Evolutionary conservation across 2,888 invertebrate genomes (phyloP).

Genomic region (Chloroclystis v-ata): DNA sequence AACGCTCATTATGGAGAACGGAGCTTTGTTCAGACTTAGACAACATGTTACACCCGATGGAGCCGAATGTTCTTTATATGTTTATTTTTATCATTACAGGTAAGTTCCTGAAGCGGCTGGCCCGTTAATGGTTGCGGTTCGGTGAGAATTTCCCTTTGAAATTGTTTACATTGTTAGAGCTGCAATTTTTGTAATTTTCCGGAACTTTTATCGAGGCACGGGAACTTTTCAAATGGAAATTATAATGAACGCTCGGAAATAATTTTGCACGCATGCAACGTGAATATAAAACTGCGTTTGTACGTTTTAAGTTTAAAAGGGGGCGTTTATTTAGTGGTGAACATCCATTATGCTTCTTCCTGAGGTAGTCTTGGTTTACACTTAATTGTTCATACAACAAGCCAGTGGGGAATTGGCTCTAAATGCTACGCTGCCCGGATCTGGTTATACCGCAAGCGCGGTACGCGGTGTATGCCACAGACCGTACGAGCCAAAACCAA

Average conservation of each 20-base stretch:
- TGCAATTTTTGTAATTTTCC: constrained; percentile 33
- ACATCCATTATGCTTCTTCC: constrained; percentile 69
- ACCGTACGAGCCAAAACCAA: constrained; percentile 51
- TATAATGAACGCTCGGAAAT: constrained; percentile 22
- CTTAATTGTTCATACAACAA: constrained; percentile 77
- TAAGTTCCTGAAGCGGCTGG: constrained; percentile 59
- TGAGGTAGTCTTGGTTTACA: constrained; percentile 60
- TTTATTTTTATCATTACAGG: constrained; percentile 74
- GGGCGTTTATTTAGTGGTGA: constrained; percentile 53
- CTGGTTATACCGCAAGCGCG: constrained; percentile 62
- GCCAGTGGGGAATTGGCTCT: constrained; percentile 72
- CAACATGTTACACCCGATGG: constrained; percentile 70
- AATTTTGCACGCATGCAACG: constrained; percentile 10
- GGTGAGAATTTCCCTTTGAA: constrained; percentile 62
- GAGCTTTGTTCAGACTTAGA: constrained; percentile 72
- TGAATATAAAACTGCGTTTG: constrained; percentile 7
- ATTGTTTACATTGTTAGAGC: constrained; percentile 37
- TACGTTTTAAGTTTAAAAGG: constrained; percentile 8
- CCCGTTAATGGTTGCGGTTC: constrained; percentile 56
- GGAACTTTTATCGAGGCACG: constrained; percentile 28
- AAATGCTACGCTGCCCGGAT: constrained; percentile 67
- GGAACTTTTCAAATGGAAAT: constrained; percentile 34
- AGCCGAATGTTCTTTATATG: constrained; percentile 65
- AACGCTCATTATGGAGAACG: constrained; percentile 73
- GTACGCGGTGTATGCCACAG: constrained; percentile 45